These are phyloP conservation scores for Sebastes wilsoni DNA, from an alignment of 2,797 vertebrate species.

Conservation along the genomic window DNA sequence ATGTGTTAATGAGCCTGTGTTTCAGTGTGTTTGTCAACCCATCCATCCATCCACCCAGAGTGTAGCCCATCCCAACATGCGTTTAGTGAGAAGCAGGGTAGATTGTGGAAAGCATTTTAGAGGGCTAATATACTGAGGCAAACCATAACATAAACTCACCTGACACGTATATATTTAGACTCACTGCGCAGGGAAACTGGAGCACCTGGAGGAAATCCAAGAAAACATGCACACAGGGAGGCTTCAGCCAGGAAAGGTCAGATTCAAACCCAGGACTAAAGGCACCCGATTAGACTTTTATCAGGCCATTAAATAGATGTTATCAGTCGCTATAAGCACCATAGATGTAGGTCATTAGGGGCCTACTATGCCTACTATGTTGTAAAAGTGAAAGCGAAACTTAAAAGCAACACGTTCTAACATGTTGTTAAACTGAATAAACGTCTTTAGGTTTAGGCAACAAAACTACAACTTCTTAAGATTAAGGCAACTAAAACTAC, in stretches of 20 bases:
- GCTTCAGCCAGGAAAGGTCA: background rate
- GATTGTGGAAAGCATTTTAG: background rate
- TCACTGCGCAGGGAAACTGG: background rate
- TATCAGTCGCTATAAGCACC: too few relatives aligned
- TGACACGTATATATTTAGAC: background rate
- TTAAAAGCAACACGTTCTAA: too few relatives aligned
- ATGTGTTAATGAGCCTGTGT: background rate
- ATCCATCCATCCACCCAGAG: background rate
- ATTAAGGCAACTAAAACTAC: too few relatives aligned
- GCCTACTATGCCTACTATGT: too few relatives aligned
- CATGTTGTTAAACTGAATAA: too few relatives aligned
- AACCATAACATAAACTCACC: slow-evolving; percentile 2
- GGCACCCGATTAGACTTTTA: too few relatives aligned
- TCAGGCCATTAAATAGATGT: too few relatives aligned
- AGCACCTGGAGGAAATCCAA: background rate
- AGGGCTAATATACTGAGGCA: background rate
- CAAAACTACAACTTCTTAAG: too few relatives aligned
- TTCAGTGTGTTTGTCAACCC: background rate
- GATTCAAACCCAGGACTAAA: background rate
- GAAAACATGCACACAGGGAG: background rate
- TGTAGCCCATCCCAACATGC: background rate
- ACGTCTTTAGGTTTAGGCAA: too few relatives aligned
- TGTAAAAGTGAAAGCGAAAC: too few relatives aligned
- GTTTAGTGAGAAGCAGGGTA: background rate
- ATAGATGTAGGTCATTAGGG: too few relatives aligned